A percentile compares a stretch with the other conserved stretches of the same genome.
These are phyloP conservation scores for Crotophaga sulcirostris DNA, from an alignment of 2,113 vertebrate genomes.

Conservation along the genomic window DNA sequence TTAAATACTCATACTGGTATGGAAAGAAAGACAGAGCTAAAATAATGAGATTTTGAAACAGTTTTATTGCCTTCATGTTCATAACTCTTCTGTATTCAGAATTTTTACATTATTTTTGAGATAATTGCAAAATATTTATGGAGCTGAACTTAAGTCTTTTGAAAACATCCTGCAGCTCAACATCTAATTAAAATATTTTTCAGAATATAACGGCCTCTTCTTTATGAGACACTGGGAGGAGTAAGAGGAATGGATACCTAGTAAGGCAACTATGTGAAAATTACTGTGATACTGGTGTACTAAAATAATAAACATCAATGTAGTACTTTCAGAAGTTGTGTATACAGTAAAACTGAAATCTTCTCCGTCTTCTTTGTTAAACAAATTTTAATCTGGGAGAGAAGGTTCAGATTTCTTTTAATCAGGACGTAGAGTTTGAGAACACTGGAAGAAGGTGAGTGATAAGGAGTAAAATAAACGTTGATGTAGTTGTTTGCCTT, in stretches of 20 bases:
- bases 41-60: neutral
- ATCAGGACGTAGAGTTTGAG: neutral
- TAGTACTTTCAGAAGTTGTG: neutral
- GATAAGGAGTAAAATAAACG: neutral
- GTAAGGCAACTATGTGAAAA: neutral
- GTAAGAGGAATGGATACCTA: neutral
- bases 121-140: constrained; percentile 1
- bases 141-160: neutral
- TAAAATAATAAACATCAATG: neutral
- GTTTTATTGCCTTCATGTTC: neutral
- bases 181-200: neutral
- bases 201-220: neutral
- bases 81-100: neutral
- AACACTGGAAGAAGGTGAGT: neutral
- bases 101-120: neutral
- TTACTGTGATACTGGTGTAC: neutral
- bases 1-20: neutral
- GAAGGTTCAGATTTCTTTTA: neutral
- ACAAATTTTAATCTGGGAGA: neutral
- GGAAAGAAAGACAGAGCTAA: neutral
- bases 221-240: neutral
- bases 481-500: neutral
- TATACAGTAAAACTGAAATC: neutral
- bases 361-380: neutral
- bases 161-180: neutral